A percentile compares a stretch with the other conserved stretches of the same genome.
Conservation (phyloP, 2,888 invertebrate genomes). For the Deilephila porcellus region DNA sequence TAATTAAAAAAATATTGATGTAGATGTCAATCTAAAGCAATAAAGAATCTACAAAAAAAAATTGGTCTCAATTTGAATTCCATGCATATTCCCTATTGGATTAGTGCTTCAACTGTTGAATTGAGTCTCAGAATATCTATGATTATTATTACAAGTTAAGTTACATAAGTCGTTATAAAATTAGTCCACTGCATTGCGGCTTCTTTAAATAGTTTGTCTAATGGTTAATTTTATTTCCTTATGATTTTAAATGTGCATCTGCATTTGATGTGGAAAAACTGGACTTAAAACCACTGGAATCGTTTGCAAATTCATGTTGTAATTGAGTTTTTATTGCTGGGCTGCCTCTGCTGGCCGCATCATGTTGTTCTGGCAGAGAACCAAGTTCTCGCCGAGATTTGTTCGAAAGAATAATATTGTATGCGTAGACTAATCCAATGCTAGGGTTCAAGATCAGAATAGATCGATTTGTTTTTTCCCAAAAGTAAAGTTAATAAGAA, state of each 20-base stretch:
- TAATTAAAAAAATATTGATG: too few relatives aligned
- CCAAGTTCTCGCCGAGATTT: background rate
- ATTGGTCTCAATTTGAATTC: too few relatives aligned
- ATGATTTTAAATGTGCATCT: background rate
- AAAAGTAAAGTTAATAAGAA: background rate
- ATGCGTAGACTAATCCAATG: constrained; percentile 15
- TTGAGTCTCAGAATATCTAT: background rate
- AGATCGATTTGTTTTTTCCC: background rate
- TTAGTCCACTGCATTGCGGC: background rate
- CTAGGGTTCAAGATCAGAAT: background rate
- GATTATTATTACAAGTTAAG: background rate
- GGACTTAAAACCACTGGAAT: background rate
- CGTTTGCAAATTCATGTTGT: background rate
- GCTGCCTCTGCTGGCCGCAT: background rate
- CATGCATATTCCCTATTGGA: too few relatives aligned
- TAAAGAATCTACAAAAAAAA: too few relatives aligned
- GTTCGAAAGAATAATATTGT: background rate
- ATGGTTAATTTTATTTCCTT: background rate
- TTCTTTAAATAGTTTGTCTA: background rate
- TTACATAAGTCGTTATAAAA: background rate
- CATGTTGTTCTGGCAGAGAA: background rate
- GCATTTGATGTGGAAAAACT: background rate
- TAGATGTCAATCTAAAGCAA: too few relatives aligned
- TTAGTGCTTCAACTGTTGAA: too few relatives aligned
- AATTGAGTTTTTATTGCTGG: constrained; percentile 9